Base-by-base conservation (phyloP, 2,888 invertebrate species). In the Pandemis cinnamomeana region DNA sequence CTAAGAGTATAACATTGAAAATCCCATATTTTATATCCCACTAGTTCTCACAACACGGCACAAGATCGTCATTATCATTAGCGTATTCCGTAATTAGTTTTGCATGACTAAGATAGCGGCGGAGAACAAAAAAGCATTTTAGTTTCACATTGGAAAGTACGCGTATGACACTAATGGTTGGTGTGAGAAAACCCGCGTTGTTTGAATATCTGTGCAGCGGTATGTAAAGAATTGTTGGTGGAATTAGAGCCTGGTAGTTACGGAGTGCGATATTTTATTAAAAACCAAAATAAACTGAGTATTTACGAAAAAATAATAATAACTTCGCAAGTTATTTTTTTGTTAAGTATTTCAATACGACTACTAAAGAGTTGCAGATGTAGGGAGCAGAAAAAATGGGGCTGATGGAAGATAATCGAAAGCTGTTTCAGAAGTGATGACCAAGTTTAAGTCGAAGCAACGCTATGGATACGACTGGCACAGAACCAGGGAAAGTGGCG, bases 141-240 rank as follows among this genome's bases (percentile, higher is more conserved):
- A 80, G 79, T 89, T 89, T 90, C 87, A 85, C 87, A 86, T 88
- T 88, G 82, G 90, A 91, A 91, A 92, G 91, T 85, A 66, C 48
- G 72, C n/a, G n/a, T 66, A 61, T 66, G 60, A 73, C 64, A 53
- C 20, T 74, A 71, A 71, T 74, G 61, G 74, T 1, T 36, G 61
- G 20, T 69, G 74, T 67, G 71, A 71, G 69, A 71, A 71, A 58
- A 68, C 20, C 48, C 5, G 48, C 41, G 41, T 41, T 61, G 44
- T 53, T 36, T 20, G 61, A 61, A 78, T 80, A 81, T 76, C 74
- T 76, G 75, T 67, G 76, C 60, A 75, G 55, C 76, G 80, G 20
- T 20, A 55, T 78, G 78, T 62, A 60, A 71, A 27, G 55, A 63
- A 55, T 71, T 42, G 7, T 61, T 48, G 15, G 27, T 7, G 13